Evolutionary conservation across 2,888 invertebrate genomes (phyloP).

Genomic region (Limnephilus auricula): DNA sequence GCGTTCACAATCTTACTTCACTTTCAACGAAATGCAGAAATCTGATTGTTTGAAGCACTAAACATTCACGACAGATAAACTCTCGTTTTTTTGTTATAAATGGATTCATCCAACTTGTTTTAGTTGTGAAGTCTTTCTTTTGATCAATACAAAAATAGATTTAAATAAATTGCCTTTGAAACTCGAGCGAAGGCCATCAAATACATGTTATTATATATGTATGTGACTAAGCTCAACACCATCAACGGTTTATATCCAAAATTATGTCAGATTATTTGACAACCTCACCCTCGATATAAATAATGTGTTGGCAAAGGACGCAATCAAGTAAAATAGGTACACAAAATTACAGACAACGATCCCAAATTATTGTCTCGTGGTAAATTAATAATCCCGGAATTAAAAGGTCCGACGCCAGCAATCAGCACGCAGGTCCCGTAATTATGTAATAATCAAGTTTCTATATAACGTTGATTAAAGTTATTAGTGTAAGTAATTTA

Average conservation of each 20-base stretch:
- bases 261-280: background rate
- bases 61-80: too few species aligned
- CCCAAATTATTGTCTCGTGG: conserved; percentile 42
- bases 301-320: background rate
- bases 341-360: conserved; percentile 31
- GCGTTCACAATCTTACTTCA: too few species aligned
- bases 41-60: too few species aligned
- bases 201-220: background rate
- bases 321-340: conserved; percentile 29
- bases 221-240: background rate
- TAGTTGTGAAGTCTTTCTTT: too few species aligned
- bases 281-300: background rate
- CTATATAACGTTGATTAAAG: conserved; percentile 38
- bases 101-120: too few species aligned
- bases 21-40: too few species aligned
- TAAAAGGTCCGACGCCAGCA: conserved; percentile 33
- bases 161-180: too few species aligned
- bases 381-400: conserved; percentile 50
- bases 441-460: background rate
- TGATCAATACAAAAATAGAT: too few species aligned
- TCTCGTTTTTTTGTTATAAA: too few species aligned
- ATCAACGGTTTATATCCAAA: background rate
- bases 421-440: conserved; percentile 45
- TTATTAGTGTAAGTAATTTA: conserved; percentile 53
- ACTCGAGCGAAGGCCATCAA: too few species aligned